Evolutionary conservation across 2,888 invertebrate species (phyloP).

Genomic region (Antheraea assamensis): DNA sequence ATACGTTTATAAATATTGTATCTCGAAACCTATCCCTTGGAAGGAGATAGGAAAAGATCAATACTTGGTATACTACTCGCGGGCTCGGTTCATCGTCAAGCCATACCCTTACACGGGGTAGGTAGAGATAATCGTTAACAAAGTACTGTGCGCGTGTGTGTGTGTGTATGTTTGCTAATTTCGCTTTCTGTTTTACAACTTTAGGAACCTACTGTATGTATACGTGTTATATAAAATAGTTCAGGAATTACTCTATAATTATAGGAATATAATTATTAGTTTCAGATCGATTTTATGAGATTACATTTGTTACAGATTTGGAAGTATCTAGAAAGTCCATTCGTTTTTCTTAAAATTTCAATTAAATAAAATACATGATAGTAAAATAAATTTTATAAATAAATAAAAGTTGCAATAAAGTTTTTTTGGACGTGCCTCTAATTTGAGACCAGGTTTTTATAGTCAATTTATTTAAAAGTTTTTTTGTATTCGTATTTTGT

Average conservation of each 20-base stretch:
- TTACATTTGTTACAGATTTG: neutral
- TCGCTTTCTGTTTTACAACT: neutral
- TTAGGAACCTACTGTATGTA: neutral
- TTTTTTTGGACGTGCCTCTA: neutral
- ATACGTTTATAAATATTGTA: neutral
- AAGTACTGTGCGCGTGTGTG: too few species aligned
- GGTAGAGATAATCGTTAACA: neutral
- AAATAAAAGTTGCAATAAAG: neutral
- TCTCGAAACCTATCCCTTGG: neutral
- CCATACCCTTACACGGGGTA: neutral
- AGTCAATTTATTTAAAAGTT: neutral
- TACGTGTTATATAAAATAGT: slow-evolving; percentile 4
- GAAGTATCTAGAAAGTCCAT: neutral
- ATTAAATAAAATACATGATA: too few species aligned
- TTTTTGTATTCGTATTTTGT: neutral
- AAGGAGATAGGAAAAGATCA: neutral
- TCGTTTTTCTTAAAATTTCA: too few species aligned
- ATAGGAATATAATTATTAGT: slow-evolving; percentile 5
- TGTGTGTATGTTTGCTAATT: neutral
- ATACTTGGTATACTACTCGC: neutral
- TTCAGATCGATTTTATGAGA: slow-evolving; percentile 6
- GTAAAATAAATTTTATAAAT: neutral
- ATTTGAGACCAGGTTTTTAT: neutral
- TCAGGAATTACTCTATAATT: neutral
- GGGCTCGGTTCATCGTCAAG: neutral